Percentiles rank a stretch among this genome's conserved stretches.
Evolutionary conservation across 2,797 vertebrate genomes (phyloP).

Genomic region (Microctenopoma lineatum): DNA sequence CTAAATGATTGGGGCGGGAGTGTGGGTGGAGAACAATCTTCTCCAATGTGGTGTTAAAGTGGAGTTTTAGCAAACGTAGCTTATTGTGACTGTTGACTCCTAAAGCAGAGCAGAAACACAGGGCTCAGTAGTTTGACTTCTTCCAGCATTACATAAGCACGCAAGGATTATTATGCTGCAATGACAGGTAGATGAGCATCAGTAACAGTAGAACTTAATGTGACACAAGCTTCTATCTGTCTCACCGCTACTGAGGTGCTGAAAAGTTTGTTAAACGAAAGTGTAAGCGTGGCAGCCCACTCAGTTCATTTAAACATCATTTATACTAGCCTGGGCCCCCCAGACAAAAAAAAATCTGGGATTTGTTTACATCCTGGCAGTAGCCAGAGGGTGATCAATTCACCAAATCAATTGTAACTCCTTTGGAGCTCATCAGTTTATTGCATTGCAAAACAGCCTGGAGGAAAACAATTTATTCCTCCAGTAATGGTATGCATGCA

Average conservation of each 20-base stretch:
- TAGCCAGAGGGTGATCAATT: slow-evolving; percentile 64
- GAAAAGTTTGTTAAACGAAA: slow-evolving; percentile 1
- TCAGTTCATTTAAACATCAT: slow-evolving; percentile 54
- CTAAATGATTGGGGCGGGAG: slow-evolving; percentile 67
- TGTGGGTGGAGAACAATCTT: slow-evolving; percentile 56
- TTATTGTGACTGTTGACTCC: slow-evolving; percentile 27
- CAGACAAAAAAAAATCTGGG: slow-evolving; percentile 29
- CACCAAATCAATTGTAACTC: slow-evolving; percentile 61
- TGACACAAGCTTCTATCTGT: slow-evolving; percentile 18
- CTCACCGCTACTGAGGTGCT: neutral
- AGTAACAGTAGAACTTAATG: slow-evolving; percentile 4
- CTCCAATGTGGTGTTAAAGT: slow-evolving; percentile 54
- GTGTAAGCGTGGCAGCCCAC: slow-evolving; percentile 27
- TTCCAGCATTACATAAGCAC: neutral
- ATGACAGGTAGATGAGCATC: slow-evolving; percentile 7
- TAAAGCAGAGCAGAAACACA: slow-evolving; percentile 13
- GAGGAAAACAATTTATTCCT: slow-evolving; percentile 56
- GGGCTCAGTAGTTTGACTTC: slow-evolving; percentile 11
- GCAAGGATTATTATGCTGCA: slow-evolving; percentile 2
- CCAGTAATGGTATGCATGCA: slow-evolving; percentile 51
- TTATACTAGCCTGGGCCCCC: slow-evolving; percentile 23
- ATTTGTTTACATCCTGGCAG: slow-evolving; percentile 62
- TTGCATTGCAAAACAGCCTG: slow-evolving; percentile 60
- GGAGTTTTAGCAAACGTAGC: slow-evolving; percentile 39
- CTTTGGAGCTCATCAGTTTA: slow-evolving; percentile 66